phyloP scores from a whole-genome alignment of 2,888 invertebrate species.

The Chrysina gloriosa region DNA sequence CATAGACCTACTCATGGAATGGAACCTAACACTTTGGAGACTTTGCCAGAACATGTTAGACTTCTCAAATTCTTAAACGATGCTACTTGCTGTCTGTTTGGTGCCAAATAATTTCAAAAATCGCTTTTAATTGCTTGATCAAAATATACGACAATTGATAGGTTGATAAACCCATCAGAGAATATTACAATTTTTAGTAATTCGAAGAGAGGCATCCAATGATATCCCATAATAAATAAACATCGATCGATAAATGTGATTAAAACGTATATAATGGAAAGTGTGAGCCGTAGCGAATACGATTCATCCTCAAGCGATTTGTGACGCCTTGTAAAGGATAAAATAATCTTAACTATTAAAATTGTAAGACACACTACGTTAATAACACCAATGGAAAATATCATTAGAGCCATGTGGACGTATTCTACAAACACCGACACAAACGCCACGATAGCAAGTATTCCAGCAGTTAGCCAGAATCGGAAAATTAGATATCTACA shows the following conservation, averaged over 20 bases:
- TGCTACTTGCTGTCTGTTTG: neutral
- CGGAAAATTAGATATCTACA: conserved; percentile 19
- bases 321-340: neutral
- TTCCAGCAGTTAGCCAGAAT: conserved; percentile 9
- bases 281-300: neutral
- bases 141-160: neutral
- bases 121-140: conserved; percentile 1
- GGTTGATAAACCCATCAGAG: conserved; percentile 19
- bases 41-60: too few species aligned
- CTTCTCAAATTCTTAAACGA: too few species aligned
- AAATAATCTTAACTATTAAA: conserved; percentile 7
- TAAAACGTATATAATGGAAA: neutral
- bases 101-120: neutral
- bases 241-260: neutral
- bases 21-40: too few species aligned
- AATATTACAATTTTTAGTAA: conserved; percentile 11
- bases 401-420: neutral
- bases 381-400: conserved; percentile 12
- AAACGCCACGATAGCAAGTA: neutral
- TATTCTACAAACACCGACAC: conserved; percentile 24
- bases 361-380: neutral
- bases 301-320: neutral
- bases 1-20: too few species aligned
- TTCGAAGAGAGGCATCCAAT: conserved; percentile 2
- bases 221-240: conserved; percentile 17